Evolutionary conservation across 2,797 vertebrate species (phyloP), one percentile per base, ranked within the genome.

Genomic region (Notoglanidium macrostoma): DNA sequence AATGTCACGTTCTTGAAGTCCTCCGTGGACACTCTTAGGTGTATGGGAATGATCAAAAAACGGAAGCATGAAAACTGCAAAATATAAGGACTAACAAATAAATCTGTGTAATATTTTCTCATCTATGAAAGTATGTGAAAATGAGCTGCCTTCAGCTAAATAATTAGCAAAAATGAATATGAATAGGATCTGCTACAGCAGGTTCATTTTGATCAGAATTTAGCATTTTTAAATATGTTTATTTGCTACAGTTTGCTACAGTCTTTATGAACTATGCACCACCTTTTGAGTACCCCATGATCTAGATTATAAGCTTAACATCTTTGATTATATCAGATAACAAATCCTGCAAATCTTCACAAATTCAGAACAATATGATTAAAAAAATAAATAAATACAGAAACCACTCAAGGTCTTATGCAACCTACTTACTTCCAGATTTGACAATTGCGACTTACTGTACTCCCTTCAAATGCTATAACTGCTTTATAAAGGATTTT

Each of bases 401-500:
- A 26, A 49, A 74, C 46, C 26, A 29, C 23, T n/a, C 11, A 78
- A 21, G 9, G 57, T 57, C 76, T 78, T 57, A 21, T 11, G 54
- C 54, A 78, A 55, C 29, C 51, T 21, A 57, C 29, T 35, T 32
- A 35, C 32, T 17, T 54, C 46, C 46, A n/a, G 49, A 76, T 76
- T 54, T 59, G 12, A 54, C 46, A 1, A 78, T n/a, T 44, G 9
- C 0, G 7, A 61, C 32, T 44, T 55, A 44, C 77, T 57, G 55
- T 26, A 15, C 54, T 29, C 26, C 40, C 40, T 46, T 61, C 11
- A 40, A 59, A 44, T 23, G 55, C 57, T 26, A 35, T 44, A 63
- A 80, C 23, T 44, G 57, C 57, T 63, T 46, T 63, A 63, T 8
- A 49, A 82, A 49, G 35, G 79, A 44, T 82, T 82, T 44, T 65